Base-by-base conservation (phyloP, 2,113 vertebrate species). In the Lonchura striata region DNA sequence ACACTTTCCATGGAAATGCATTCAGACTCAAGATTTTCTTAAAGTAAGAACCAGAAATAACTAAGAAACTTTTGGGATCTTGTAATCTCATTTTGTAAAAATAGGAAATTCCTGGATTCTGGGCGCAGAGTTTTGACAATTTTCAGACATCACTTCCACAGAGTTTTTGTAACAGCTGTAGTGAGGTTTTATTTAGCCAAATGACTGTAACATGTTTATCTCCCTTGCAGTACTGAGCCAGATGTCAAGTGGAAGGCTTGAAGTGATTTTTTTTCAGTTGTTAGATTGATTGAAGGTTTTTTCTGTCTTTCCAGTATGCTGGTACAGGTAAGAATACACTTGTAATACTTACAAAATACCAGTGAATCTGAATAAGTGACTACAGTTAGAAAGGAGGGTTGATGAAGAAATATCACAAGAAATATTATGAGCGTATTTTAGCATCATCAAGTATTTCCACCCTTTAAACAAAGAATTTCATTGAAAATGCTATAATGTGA, bases 111-210 rank as follows among this genome's bases (percentile, higher is more conserved):
- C 41, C 68, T 91, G 91, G 61, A 84, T 82, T 54, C 68, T 70
- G 31, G 60, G 79, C 90, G 90, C 59, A 70, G 33, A 74, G 27
- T 74, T 74, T 49, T 89, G 57, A 87, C 75, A 87, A 39, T 89
- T 94, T 94, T 86, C 44, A 44, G 33, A 70, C 35, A 70, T 85
- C 6, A 0, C 68, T 90, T 94, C 59, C 27, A 49, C 46, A 54
- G 66, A 82, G 35, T 72, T 88, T 78, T 82, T 72, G 24, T 66
- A 94, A 90, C 75, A 82, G 66, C 93, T 94, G 84, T 87, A 82
- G 74, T 69, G 75, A 56, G 31, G 49, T 25, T 95, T 85, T 92
- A 77, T 94, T 95, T 93, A 93, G 85, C 35, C 56, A 63, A 87
- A 72, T 69, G 39, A 75, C 59, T 80, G 18, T 52, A 82, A 57